These are phyloP conservation scores for Dreissena polymorpha DNA, from an alignment of 1,140 invertebrate species.

Conservation along the genomic window DNA sequence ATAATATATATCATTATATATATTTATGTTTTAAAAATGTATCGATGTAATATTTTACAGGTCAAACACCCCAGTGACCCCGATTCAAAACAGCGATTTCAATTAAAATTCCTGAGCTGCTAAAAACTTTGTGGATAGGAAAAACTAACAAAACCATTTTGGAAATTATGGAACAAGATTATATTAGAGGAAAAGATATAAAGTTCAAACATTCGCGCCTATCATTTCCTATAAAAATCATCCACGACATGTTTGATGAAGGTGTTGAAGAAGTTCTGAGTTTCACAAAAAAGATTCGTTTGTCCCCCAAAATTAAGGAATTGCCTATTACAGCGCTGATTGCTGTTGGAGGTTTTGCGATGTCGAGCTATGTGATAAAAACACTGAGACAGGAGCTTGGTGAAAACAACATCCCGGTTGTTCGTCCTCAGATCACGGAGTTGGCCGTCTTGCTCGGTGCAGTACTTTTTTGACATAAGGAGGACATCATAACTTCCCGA, in stretches of 20 bases:
- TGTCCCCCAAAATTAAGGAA: neutral
- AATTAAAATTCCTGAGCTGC: conserved; percentile 6
- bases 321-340: conserved; percentile 24
- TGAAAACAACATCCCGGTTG: conserved; percentile 11
- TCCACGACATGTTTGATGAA: conserved; percentile 19
- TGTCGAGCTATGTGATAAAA: conserved; percentile 17
- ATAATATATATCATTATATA: no score
- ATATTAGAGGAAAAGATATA: neutral
- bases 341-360: conserved; percentile 35
- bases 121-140: conserved; percentile 32
- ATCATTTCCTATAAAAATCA: conserved; percentile 1
- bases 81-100: neutral
- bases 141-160: neutral
- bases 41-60: neutral
- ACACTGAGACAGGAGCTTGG: conserved; percentile 4
- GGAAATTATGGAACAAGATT: conserved; percentile 13
- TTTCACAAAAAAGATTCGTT: neutral
- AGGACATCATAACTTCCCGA: conserved; percentile 31
- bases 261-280: neutral
- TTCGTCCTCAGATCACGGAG: conserved; percentile 21
- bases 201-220: conserved; percentile 8
- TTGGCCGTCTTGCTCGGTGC: conserved; percentile 26
- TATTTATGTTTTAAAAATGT: no score
- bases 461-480: conserved; percentile 37
- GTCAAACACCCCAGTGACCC: conserved; percentile 13